Evolutionary conservation across 1,140 invertebrate species (phyloP).

Genomic region (Lordiphosa clarofinis): DNA sequence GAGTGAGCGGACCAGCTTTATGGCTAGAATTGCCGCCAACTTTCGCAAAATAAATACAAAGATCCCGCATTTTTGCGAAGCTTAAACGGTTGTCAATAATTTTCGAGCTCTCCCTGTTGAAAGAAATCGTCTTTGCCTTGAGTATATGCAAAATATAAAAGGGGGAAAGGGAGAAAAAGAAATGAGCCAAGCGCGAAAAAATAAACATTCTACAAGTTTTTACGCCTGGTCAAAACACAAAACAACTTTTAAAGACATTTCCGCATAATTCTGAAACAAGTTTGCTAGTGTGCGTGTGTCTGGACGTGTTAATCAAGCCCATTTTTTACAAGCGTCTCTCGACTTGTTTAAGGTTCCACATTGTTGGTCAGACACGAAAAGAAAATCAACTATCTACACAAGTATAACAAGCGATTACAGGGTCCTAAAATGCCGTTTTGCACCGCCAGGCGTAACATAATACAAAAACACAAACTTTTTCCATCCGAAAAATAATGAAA

Average conservation of each 20-base stretch:
- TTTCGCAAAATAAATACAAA: conserved; percentile 28
- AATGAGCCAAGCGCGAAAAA: too few relatives aligned
- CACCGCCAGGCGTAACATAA: conserved; percentile 50
- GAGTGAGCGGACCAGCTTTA: conserved; percentile 49
- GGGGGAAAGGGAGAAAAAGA: conserved; percentile 15
- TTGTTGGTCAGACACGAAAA: conserved; percentile 51
- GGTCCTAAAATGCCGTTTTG: conserved; percentile 12
- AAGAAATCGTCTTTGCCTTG: conserved; percentile 54
- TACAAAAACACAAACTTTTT: conserved; percentile 33
- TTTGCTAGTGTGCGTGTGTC: conserved; percentile 41
- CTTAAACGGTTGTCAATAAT: conserved; percentile 49
- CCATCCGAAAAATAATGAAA: conserved; percentile 44
- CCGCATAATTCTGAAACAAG: conserved; percentile 72
- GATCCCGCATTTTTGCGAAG: conserved; percentile 13
- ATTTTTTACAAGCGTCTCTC: conserved; percentile 37
- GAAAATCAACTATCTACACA: conserved; percentile 15
- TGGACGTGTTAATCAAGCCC: conserved; percentile 62
- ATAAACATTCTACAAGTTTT: conserved; percentile 35
- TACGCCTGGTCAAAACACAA: conserved; percentile 24
- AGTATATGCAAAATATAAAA: conserved; percentile 40
- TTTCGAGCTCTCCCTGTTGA: conserved; percentile 22
- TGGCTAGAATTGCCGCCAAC: conserved; percentile 27
- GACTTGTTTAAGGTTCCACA: conserved; percentile 61
- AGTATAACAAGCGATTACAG: conserved; percentile 30
- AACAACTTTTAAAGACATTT: conserved; percentile 53